Percentiles rank a stretch among this genome's conserved stretches.
These are phyloP conservation scores for Jacana jacana DNA, from an alignment of 2,113 vertebrate genomes.

Conservation along the genomic window DNA sequence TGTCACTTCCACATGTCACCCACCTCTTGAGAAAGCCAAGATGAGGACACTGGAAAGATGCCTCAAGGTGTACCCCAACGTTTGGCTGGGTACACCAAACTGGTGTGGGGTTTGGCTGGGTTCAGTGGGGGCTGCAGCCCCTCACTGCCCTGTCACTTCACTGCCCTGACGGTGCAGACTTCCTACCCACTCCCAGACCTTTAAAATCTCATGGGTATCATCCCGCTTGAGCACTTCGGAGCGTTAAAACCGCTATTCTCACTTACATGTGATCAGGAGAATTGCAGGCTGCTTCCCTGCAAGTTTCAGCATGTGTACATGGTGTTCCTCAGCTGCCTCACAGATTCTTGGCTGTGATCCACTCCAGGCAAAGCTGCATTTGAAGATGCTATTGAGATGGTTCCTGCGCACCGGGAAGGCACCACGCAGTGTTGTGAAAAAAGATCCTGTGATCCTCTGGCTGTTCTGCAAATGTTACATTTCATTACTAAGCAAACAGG, in stretches of 20 bases:
- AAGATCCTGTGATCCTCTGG: neutral
- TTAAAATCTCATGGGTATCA: neutral
- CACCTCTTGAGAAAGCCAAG: neutral
- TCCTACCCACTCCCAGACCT: neutral
- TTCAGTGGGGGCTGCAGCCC: neutral
- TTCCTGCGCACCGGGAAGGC: neutral
- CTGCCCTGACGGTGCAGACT: neutral
- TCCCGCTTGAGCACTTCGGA: neutral
- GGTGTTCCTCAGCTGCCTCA: neutral
- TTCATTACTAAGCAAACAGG: neutral
- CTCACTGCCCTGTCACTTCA: fast-evolving
- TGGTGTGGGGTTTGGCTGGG: neutral
- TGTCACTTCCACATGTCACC: neutral
- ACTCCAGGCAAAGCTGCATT: neutral
- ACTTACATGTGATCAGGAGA: neutral
- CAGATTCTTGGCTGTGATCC: fast-evolving
- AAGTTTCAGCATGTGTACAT: neutral
- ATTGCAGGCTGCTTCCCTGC: neutral
- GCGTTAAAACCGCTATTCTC: neutral
- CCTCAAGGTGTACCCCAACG: fast-evolving
- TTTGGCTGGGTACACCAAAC: neutral
- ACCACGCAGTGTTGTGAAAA: neutral
- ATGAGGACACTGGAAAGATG: neutral
- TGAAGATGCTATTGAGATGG: neutral
- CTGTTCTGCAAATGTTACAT: neutral